Evolutionary conservation across 2,888 invertebrate genomes (phyloP), one percentile per base, ranked within the genome.

Genomic region (Lottia gigantea): DNA sequence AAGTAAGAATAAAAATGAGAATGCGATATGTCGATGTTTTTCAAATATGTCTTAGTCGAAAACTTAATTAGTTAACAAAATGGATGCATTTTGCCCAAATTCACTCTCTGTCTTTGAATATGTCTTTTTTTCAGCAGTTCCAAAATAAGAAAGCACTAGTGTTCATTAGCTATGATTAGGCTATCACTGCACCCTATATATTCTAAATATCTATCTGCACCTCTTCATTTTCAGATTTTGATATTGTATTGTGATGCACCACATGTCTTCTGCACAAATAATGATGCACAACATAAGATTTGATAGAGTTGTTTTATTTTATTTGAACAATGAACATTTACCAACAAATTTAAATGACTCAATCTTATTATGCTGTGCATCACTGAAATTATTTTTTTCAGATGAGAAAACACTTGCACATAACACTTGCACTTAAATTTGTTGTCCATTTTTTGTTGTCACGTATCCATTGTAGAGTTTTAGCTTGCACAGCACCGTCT

Each of bases 191-290:
- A 55, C 55, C 14, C 55, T 55, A 6, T 23, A 23, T 23, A 23
- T 23, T 23, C 23, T 23, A 55, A 55, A 23, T 55, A 12, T 55
- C 23, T 23, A 23, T 55, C 55, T 23, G 55, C 55, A 55, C 55
- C 55, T 23, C 19, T 55, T 55, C 11, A 55, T 55, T 49, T 55
- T 55, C 55, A 55, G 55, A 55, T 23, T 55, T 55, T 55, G 55
- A 55, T 55, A 55, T 55, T 55, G 55, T 55, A 40, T 19, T 55
- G 55, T 55, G 55, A 23, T 23, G 55, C 55, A 55, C 55, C 55
- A 55, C 19, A 55, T 55, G 55, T 23, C 55, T 23, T 23, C 55
- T 19, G 55, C 55, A 55, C 55, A 7, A 55, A 8, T 40, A 11
- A 40, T 40, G 40, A 40, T 40, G 40, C 40, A 40, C 40, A 40